Evolutionary conservation across 2,888 invertebrate genomes (phyloP), one percentile per base, ranked within the genome.

Genomic region (Andrena chrysosceles): DNA sequence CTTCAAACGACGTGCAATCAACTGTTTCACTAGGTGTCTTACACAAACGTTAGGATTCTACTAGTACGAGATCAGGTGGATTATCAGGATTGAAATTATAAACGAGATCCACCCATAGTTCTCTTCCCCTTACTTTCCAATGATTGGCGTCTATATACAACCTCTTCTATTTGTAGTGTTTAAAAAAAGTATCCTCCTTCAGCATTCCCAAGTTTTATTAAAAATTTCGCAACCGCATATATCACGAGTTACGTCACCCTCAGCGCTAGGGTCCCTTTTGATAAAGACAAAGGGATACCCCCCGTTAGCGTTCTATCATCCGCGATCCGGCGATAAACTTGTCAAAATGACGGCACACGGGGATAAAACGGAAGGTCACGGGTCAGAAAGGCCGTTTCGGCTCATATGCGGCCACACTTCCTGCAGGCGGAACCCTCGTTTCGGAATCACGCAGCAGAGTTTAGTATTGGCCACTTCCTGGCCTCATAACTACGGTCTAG

Each of bases 401-500:
- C 72, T 77, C 74, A 59, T 72, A 70, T 63, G 66, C 56, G 77
- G 69, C 66, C 64, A 84, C 73, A 75, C 74, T 79, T 82, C 71
- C 77, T 49, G 54, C n/a, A 78, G 71, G 71, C 77, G 76, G 48
- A 33, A 84, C 31, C 74, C 74, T 52, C 78, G 70, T 52, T 71
- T 35, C 62, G 69, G 71, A 67, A 79, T 78, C 85, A 87, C 78
- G 81, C 77, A 62, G 75, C 63, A 66, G 81, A 81, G 77, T 84
- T 87, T 81, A 85, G 76, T 84, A 85, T 87, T 79, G 85, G 68
- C 62, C 81, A 60, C 85, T 84, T 84, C 74, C 56, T 81, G 56
- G 29, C 16, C 81, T 62, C 81, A 64, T 62, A 76, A 81, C 66
- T 70, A 10, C 60, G 23, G 26, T 20, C 35, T 20, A n/a, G 63